Evolutionary conservation across 2,113 vertebrate species (phyloP).

Genomic region (Tetrax tetrax): DNA sequence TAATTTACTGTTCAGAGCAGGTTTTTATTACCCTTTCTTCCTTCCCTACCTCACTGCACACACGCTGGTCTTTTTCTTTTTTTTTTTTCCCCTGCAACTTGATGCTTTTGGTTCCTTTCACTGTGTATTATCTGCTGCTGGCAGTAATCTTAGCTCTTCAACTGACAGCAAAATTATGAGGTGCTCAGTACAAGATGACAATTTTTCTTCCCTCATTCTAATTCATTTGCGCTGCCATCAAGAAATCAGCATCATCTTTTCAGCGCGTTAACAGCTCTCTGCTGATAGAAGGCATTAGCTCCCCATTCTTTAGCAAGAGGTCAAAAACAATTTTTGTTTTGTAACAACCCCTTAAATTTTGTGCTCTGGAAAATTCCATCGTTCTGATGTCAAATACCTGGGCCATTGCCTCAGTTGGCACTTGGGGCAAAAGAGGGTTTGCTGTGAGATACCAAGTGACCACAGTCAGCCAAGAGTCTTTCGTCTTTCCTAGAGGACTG

Average conservation of each 20-base stretch:
- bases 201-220: conserved; percentile 51
- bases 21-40: conserved; percentile 45
- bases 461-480: neutral
- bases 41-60: conserved; percentile 34
- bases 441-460: neutral
- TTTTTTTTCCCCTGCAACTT: conserved; percentile 18
- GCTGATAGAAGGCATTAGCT: conserved; percentile 38
- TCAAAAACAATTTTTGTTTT: conserved; percentile 47
- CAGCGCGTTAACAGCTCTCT: neutral
- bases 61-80: neutral
- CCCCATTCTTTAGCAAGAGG: conserved; percentile 31
- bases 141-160: conserved; percentile 57
- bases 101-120: conserved; percentile 44
- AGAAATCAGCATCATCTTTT: conserved; percentile 43
- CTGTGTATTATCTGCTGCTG: conserved; percentile 43
- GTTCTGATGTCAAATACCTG: neutral
- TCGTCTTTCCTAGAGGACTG: neutral
- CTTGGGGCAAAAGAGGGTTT: neutral
- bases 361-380: conserved; percentile 46
- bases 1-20: conserved; percentile 52
- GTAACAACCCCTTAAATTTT: conserved; percentile 44
- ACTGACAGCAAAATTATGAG: conserved; percentile 71
- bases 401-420: neutral
- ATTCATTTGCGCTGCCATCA: conserved; percentile 38
- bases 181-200: conserved; percentile 49